phyloP scores from a whole-genome alignment of 2,113 vertebrate genomes.

The Hepsetus odoe region DNA sequence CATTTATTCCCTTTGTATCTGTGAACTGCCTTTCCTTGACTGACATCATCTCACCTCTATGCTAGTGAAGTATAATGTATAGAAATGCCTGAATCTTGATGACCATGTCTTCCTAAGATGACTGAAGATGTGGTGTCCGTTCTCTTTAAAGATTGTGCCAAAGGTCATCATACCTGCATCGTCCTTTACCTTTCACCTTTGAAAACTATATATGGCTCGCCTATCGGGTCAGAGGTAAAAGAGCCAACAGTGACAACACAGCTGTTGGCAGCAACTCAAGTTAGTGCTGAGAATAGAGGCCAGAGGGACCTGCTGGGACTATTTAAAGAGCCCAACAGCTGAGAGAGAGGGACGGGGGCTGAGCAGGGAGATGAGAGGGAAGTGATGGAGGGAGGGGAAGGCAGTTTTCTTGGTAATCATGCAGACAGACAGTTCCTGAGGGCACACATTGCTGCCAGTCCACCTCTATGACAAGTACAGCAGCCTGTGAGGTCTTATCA shows the following conservation, averaged over 20 bases:
- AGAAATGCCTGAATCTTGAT: too few species aligned
- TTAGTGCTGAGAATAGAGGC: constrained; percentile 35
- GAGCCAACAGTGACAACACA: constrained; percentile 38
- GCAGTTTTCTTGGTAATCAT: constrained; percentile 25
- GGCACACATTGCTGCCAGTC: constrained; percentile 28
- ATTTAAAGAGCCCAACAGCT: constrained; percentile 49
- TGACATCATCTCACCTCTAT: too few species aligned
- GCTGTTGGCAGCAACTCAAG: constrained; percentile 35
- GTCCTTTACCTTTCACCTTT: constrained; percentile 18
- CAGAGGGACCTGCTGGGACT: constrained; percentile 35
- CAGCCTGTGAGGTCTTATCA: constrained; percentile 41
- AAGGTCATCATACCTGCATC: too few species aligned
- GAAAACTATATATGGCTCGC: constrained; percentile 15
- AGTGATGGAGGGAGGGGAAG: constrained; percentile 24
- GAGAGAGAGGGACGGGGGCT: neutral
- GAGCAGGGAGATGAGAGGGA: neutral
- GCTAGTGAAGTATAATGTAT: too few species aligned
- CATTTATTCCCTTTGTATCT: too few species aligned
- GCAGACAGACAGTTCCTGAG: constrained; percentile 27
- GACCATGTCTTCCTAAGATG: too few species aligned
- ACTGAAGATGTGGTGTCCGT: too few species aligned
- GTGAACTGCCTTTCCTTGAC: too few species aligned
- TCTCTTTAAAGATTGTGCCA: too few species aligned
- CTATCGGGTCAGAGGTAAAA: constrained; percentile 30
- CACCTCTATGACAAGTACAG: constrained; percentile 33